Evolutionary conservation across 2,113 vertebrate species (phyloP), one percentile per base, ranked within the genome.

Genomic region (Oncorhynchus mykiss): DNA sequence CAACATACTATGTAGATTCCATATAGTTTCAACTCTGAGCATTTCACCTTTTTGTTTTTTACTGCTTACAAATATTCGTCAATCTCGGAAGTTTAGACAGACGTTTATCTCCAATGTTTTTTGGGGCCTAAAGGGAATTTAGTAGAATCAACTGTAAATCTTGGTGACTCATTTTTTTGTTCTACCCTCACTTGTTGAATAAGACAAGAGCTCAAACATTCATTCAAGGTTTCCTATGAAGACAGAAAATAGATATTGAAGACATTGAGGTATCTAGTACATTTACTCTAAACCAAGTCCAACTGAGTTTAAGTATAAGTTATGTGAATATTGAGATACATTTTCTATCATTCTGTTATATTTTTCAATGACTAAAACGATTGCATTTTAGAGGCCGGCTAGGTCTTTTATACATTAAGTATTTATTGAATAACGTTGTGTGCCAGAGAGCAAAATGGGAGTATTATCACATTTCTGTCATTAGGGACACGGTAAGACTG

Each of bases 401-500:
- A 20, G 18, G 54, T 57, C 54, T 29, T 14, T 2, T 16, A 67
- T 27, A 22, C 22, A 64, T 29, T 0, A 31, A 16, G 4, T 67
- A 67, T 67, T 67, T 67, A 31, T 67, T 67, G 14, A 67, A 67
- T 67, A 22, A 67, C 18, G n/a, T 67, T 67, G 25, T 13, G 25
- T 67, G 14, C 27, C 65, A 67, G 25, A 29, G 5, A 67, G 27
- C 12, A 31, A 29, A 5, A 18, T 67, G 16, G 39, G 39, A 3
- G 39, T 45, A 45, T 7, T 29, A 18, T 16, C 5, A 14, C 4
- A 14, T 24, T 67, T 29, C 12, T 29, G n/a, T 31, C 27, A 16
- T 14, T 25, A 4, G 13, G 1, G 24, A 65, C 22, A 65, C 9
- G 4, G 11, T 65, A 65, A 27, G 25, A 65, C 39, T 25, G 62